phyloP scores from a whole-genome alignment of 2,888 invertebrate genomes.

The Drosophila aldrichi region DNA sequence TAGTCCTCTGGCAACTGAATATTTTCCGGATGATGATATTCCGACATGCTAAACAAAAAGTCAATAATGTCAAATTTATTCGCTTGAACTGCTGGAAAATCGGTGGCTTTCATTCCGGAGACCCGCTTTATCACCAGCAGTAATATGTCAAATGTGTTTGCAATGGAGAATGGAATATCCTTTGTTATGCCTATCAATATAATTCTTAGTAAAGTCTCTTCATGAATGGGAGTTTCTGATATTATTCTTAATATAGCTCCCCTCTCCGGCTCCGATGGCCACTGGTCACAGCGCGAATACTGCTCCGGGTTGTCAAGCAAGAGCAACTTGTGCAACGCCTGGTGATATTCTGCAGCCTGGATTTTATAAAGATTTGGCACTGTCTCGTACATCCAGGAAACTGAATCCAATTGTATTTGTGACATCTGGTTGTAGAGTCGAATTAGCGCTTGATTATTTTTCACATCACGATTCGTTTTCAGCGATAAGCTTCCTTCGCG shows the following conservation, averaged over 20 bases:
- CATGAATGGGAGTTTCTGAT: constrained; percentile 94
- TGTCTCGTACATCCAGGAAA: constrained; percentile 94
- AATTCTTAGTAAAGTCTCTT: constrained; percentile 93
- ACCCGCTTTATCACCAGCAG: constrained; percentile 94
- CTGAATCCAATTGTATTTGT: constrained; percentile 93
- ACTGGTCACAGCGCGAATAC: constrained; percentile 93
- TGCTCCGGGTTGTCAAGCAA: constrained; percentile 92
- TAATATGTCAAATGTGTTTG: constrained; percentile 94
- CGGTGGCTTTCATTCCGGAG: constrained; percentile 91
- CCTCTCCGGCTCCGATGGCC: constrained; percentile 97
- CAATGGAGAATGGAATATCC: constrained; percentile 92
- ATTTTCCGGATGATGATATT: constrained; percentile 97
- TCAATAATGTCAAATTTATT: constrained; percentile 95
- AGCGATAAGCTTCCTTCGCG: constrained; percentile 88
- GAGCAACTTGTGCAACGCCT: constrained; percentile 92
- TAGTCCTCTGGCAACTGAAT: constrained; percentile 94
- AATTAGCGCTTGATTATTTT: constrained; percentile 80
- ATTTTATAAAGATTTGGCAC: constrained; percentile 91
- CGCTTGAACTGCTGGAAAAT: constrained; percentile 90
- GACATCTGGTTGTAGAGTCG: constrained; percentile 86
- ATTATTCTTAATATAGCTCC: constrained; percentile 91
- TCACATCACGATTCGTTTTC: constrained; percentile 86
- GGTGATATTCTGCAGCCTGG: constrained; percentile 90
- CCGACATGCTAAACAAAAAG: constrained; percentile 94
- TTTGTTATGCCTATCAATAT: constrained; percentile 91